Percentiles rank a stretch among this genome's conserved stretches.
These are phyloP conservation scores for Nasonia oneida DNA, from an alignment of 2,888 invertebrate species.

Conservation along the genomic window DNA sequence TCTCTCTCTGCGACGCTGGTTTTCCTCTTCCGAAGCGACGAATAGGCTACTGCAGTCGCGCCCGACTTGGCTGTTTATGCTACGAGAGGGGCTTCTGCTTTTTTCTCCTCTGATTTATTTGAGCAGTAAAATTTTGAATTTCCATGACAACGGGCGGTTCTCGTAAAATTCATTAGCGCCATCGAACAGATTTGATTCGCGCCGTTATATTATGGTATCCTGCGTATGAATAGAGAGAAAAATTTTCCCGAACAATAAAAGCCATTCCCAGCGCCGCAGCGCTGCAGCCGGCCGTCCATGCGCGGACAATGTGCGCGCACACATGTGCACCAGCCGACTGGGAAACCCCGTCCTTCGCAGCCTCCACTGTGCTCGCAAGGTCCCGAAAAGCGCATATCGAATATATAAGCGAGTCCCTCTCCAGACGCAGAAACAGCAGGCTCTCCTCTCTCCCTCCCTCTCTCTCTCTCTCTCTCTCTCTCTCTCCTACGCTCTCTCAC, in stretches of 20 bases:
- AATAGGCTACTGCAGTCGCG: not conserved
- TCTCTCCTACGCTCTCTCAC: not conserved
- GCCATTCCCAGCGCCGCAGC: not conserved
- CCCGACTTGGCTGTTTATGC: not conserved
- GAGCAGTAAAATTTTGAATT: too few relatives aligned
- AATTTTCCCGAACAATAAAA: not conserved
- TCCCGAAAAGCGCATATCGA: not conserved
- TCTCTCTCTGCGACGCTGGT: not conserved
- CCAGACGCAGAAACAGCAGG: not conserved
- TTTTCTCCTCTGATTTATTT: not conserved
- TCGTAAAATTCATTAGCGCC: too few relatives aligned
- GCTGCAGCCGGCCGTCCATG: not conserved
- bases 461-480: not conserved
- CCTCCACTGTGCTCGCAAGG: not conserved
- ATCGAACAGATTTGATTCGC: too few relatives aligned
- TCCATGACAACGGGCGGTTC: too few relatives aligned
- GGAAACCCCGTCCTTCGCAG: constrained; percentile 19
- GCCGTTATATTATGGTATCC: not conserved
- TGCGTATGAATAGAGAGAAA: not conserved
- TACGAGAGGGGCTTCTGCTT: constrained; percentile 6
- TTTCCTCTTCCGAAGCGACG: not conserved
- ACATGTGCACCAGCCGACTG: not conserved
- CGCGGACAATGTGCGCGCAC: not conserved
- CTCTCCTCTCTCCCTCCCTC: not conserved
- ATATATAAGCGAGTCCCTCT: not conserved